phyloP scores from a whole-genome alignment of 2,797 vertebrate species.

The Hippocampus kuda region DNA sequence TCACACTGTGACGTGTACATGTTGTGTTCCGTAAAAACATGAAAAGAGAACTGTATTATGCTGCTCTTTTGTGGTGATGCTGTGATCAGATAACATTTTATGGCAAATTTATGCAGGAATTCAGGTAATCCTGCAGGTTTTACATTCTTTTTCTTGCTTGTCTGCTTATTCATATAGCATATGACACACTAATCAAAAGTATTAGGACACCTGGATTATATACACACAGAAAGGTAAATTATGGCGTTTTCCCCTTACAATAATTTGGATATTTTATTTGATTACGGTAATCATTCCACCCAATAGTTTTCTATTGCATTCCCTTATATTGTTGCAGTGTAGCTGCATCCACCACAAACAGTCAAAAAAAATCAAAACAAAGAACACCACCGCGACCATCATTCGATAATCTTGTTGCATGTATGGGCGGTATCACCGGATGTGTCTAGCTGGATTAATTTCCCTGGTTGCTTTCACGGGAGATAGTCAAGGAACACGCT shows the following conservation, averaged over 20 bases:
- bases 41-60: no score
- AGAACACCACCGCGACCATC: neutral
- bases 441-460: constrained; percentile 33
- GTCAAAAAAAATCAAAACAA: neutral
- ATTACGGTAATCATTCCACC: neutral
- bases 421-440: constrained; percentile 3
- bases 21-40: no score
- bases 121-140: no score
- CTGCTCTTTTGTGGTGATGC: no score
- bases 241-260: neutral
- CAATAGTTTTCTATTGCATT: neutral
- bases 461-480: constrained; percentile 16
- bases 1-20: no score
- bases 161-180: neutral
- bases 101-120: no score
- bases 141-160: no score
- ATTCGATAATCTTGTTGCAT: constrained; percentile 16
- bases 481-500: constrained; percentile 29
- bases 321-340: neutral
- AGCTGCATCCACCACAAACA: neutral
- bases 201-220: neutral
- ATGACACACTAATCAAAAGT: neutral
- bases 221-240: neutral
- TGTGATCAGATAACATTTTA: no score
- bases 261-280: no score